A percentile compares a stretch with the other conserved stretches of the same genome.
Evolutionary conservation across 1,140 invertebrate genomes (phyloP).

Genomic region (Stenopsyche tienmushanensis): DNA sequence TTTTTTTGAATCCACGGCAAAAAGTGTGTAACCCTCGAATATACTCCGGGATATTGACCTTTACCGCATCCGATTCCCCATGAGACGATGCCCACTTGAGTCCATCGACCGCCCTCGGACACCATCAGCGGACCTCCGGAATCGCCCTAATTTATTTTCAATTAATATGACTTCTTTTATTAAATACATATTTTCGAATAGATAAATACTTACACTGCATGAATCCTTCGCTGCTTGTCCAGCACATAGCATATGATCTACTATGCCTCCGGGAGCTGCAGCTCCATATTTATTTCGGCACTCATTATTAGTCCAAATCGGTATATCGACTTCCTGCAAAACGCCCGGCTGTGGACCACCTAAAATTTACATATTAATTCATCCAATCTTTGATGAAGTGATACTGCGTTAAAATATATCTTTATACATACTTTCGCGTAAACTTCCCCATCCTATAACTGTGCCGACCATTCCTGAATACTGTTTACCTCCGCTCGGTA

Average conservation of each 20-base stretch:
- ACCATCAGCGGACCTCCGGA: constrained; percentile 89
- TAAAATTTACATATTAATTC: constrained; percentile 45
- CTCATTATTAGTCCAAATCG: constrained; percentile 78
- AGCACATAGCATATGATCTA: constrained; percentile 84
- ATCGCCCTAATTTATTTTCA: constrained; percentile 87
- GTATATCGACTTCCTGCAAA: constrained; percentile 80
- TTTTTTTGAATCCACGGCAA: constrained; percentile 56
- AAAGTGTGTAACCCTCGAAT: constrained; percentile 69
- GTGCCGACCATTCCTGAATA: constrained; percentile 72
- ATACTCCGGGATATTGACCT: constrained; percentile 87
- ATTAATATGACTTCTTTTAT: constrained; percentile 16
- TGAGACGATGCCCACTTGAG: constrained; percentile 85
- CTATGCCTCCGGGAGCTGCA: constrained; percentile 83
- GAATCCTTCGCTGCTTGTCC: constrained; percentile 81
- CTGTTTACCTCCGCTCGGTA: constrained; percentile 63
- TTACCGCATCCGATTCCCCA: constrained; percentile 94
- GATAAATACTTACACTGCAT: constrained; percentile 73
- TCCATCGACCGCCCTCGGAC: constrained; percentile 73
- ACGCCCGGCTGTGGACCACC: constrained; percentile 78
- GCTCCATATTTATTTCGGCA: constrained; percentile 80
- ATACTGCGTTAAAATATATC: not conserved
- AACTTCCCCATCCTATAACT: constrained; percentile 83
- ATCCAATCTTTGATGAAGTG: not conserved
- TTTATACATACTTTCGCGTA: constrained; percentile 68
- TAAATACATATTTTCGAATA: not conserved